A percentile compares a stretch with the other conserved stretches of the same genome.
Conservation (phyloP, 1,140 invertebrate species). For the honey bee (Apis mellifera) region DNA sequence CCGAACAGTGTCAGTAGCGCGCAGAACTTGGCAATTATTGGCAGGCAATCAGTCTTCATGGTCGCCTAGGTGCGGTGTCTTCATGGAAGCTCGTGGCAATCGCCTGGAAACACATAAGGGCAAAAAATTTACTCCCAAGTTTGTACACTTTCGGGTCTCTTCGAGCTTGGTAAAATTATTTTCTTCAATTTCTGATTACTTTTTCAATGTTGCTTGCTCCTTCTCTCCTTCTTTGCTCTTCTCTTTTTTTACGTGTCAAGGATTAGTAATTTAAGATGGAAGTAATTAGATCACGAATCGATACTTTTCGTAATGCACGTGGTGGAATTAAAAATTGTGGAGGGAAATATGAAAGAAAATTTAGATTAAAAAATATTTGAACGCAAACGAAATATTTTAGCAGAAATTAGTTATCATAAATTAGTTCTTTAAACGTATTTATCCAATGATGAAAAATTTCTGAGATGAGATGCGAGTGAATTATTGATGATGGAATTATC, state of each 20-base stretch:
- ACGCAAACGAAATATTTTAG: too few relatives aligned
- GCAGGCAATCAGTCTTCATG: constrained; percentile 77
- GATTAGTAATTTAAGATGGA: not conserved
- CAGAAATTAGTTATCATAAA: too few relatives aligned
- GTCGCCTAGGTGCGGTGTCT: constrained; percentile 70
- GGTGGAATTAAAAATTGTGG: too few relatives aligned
- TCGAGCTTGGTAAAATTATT: not conserved
- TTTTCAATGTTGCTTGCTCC: not conserved
- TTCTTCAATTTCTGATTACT: not conserved
- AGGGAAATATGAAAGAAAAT: too few relatives aligned
- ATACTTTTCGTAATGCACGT: too few relatives aligned
- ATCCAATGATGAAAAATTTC: not conserved
- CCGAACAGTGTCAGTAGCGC: constrained; percentile 69
- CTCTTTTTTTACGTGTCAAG: not conserved
- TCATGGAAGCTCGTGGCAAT: constrained; percentile 73
- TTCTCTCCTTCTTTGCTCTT: too few relatives aligned
- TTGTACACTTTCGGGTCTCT: not conserved
- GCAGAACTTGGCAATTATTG: constrained; percentile 69
- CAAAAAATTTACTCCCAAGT: constrained; percentile 25
- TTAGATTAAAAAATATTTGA: too few relatives aligned
- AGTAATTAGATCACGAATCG: not conserved
- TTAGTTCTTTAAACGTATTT: not conserved
- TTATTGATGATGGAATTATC: too few relatives aligned
- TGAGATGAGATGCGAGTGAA: not conserved
- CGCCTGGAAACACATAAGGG: constrained; percentile 62